Percentiles rank a stretch among this genome's conserved stretches.
phyloP scores from a whole-genome alignment of 2,113 vertebrate genomes.

The Pavo muticus region DNA sequence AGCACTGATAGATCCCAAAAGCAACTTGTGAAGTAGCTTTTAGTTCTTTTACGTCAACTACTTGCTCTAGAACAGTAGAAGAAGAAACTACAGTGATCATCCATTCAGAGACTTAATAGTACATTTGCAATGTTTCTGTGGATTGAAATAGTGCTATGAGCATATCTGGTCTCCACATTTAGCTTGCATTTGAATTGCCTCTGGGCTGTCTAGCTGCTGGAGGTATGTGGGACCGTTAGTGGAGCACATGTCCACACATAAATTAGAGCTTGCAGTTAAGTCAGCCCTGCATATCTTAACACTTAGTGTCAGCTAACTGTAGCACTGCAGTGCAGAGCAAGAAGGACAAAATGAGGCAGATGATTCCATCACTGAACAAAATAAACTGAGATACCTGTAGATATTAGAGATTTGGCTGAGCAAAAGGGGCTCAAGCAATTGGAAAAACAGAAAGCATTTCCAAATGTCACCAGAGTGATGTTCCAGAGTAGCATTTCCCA shows the following conservation, averaged over 20 bases:
- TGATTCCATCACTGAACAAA: slow-evolving; percentile 9
- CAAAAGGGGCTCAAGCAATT: not conserved
- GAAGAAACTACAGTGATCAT: slow-evolving; percentile 10
- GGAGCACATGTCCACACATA: slow-evolving; percentile 13
- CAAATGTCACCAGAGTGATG: not conserved
- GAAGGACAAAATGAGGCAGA: not conserved
- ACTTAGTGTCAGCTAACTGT: slow-evolving; percentile 20
- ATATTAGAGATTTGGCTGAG: not conserved
- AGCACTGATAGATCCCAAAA: slow-evolving; percentile 15
- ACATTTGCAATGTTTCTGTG: slow-evolving; percentile 1
- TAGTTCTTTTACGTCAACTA: not conserved
- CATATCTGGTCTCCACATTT: slow-evolving; percentile 1
- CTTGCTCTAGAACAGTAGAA: slow-evolving; percentile 5
- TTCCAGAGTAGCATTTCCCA: not conserved
- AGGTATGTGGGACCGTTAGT: not conserved
- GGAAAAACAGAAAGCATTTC: not conserved
- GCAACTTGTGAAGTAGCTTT: not conserved
- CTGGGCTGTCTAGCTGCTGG: not conserved
- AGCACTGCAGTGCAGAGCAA: not conserved
- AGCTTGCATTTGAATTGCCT: slow-evolving; percentile 13
- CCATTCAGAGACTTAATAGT: slow-evolving; percentile 21
- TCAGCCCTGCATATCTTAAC: slow-evolving; percentile 29
- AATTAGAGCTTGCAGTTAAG: not conserved
- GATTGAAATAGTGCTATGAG: not conserved
- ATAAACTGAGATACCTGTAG: not conserved